A percentile compares a stretch with the other conserved stretches of the same genome.
Evolutionary conservation across 2,797 vertebrate genomes (phyloP).

Genomic region (Taenioides sp.): DNA sequence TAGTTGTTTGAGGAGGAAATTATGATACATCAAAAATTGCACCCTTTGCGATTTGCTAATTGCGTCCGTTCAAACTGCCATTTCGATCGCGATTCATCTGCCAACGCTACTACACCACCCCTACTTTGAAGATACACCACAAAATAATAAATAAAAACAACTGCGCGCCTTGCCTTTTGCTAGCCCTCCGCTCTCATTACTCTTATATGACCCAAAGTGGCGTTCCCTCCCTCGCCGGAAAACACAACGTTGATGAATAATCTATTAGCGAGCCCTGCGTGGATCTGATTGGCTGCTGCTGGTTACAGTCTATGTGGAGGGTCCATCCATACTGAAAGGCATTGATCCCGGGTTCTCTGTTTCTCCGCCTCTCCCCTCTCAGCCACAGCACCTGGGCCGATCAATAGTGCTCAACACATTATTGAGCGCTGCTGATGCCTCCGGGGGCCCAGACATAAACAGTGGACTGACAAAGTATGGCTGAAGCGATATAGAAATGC

Average conservation of each 20-base stretch:
- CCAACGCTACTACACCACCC: neutral
- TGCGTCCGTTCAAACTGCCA: no score
- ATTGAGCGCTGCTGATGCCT: conserved; percentile 74
- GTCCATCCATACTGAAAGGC: conserved; percentile 50
- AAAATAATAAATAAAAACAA: conserved; percentile 12
- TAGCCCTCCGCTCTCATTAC: conserved; percentile 10
- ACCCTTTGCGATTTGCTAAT: no score
- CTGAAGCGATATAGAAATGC: conserved; percentile 43
- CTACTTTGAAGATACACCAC: neutral
- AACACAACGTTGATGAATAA: conserved; percentile 57
- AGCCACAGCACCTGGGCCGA: conserved; percentile 61
- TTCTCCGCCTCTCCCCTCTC: conserved; percentile 41
- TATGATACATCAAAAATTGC: no score
- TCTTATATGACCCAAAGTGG: conserved; percentile 13
- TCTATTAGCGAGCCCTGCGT: conserved; percentile 61
- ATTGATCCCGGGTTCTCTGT: conserved; percentile 63
- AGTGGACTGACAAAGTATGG: conserved; percentile 53
- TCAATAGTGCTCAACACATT: conserved; percentile 78
- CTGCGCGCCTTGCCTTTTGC: conserved; percentile 6
- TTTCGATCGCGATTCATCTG: no score
- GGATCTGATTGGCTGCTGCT: conserved; percentile 55
- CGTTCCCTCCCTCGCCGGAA: conserved; percentile 28
- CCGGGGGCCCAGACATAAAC: conserved; percentile 76
- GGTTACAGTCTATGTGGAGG: conserved; percentile 58
- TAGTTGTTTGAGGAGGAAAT: no score